phyloP scores from a whole-genome alignment of 2,888 invertebrate genomes.

The Galeopsomyia nigrocyanea region DNA sequence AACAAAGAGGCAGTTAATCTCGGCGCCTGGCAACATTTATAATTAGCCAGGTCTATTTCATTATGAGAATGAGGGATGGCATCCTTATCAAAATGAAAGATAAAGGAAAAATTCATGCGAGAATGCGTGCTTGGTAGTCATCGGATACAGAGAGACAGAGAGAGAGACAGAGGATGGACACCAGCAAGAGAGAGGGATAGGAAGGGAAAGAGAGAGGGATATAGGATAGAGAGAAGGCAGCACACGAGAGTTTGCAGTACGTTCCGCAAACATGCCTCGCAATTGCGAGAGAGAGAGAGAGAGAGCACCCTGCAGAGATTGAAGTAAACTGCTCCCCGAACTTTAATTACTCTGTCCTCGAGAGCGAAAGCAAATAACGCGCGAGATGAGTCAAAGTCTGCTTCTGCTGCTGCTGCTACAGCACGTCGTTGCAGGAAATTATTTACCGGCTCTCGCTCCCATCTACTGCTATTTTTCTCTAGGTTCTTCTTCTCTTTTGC shows the following conservation, averaged over 20 bases:
- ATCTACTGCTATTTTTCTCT: conserved; percentile 1
- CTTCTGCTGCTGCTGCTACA: neutral
- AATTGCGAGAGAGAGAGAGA: conserved; percentile 39
- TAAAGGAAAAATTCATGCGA: no score
- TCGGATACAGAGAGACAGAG: no score
- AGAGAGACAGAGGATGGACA: no score
- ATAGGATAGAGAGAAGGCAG: neutral
- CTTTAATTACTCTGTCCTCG: conserved; percentile 51
- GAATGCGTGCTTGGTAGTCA: no score
- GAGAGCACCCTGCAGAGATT: conserved; percentile 34
- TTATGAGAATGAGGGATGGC: no score
- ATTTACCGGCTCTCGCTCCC: neutral
- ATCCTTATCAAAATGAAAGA: no score
- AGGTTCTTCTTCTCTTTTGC: neutral
- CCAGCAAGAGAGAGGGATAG: neutral
- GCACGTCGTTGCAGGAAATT: neutral
- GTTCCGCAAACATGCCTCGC: conserved; percentile 47
- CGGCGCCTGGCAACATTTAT: no score
- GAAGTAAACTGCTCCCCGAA: conserved; percentile 50
- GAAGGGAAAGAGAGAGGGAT: neutral
- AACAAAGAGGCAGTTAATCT: no score
- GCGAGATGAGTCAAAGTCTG: conserved; percentile 29
- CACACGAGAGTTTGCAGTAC: conserved; percentile 42
- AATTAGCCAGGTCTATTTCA: no score
- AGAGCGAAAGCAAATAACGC: conserved; percentile 42